Evolutionary conservation across 2,113 vertebrate species (phyloP), one percentile per base, ranked within the genome.

Genomic region (Brienomyrus longianalis): DNA sequence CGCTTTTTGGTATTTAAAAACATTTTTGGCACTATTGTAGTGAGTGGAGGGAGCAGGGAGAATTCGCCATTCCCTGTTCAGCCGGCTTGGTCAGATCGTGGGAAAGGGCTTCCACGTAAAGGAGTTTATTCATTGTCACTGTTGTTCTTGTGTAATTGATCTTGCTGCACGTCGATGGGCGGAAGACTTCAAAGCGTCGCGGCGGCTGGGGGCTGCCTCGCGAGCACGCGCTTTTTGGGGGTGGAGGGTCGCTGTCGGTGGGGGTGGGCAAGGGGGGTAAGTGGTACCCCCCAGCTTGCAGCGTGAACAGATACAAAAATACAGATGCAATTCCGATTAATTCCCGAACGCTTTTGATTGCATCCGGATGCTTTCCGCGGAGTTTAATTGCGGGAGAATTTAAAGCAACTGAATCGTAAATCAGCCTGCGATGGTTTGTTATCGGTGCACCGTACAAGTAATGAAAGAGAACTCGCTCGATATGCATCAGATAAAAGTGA

Each of bases 61-160:
- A 89, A 92, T 90, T 91, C 89, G 89, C 91, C 90, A 88, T 93
- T 92, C 3, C 93, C 92, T 93, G 94, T 90, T 89, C 92, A 93
- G 93, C 94, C 90, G 93, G 86, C 94, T 92, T 92, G 94, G 91
- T 92, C 94, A 89, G 95, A 96, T 96, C 96, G 96, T 97, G 97
- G 97, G 97, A 97, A 97, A 96, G 95, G 93, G 94, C 94, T 95
- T 94, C 93, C 95, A 94, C 96, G 95, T 95, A 95, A 95, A 95
- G 95, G 95, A 95, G 93, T 94, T 89, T 94, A 93, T 95, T 95
- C 95, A 95, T 93, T 94, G 94, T 95, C 94, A 93, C 95, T 95
- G 95, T 96, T 96, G 96, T 96, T 97, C 95, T 94, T 94, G 91
- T 96, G 95, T 96, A 97, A 97, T 96, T 95, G 96, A 96, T 96